Evolutionary conservation across 1,140 invertebrate genomes (phyloP).

Genomic region (Drosophila virilis): DNA sequence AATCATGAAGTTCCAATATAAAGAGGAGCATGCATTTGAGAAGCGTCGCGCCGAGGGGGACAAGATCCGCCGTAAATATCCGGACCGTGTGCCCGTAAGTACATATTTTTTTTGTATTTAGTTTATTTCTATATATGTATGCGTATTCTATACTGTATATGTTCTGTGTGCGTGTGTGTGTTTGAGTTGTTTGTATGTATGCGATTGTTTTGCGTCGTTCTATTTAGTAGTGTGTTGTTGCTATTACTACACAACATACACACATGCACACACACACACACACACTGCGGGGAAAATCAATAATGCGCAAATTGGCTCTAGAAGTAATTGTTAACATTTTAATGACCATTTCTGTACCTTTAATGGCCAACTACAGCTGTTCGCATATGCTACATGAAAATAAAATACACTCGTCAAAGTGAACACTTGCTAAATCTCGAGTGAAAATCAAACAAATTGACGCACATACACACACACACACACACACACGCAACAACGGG

Average conservation of each 20-base stretch:
- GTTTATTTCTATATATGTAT: conserved; percentile 27
- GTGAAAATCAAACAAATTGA: conserved; percentile 49
- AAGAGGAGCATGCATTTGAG: conserved; percentile 99
- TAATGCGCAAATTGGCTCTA: conserved; percentile 69
- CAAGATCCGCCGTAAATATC: conserved; percentile 89
- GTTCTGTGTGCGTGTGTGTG: conserved; percentile 23
- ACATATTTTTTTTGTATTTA: conserved; percentile 21
- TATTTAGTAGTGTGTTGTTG: conserved; percentile 54
- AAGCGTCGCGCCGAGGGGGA: conserved; percentile 97
- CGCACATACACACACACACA: conserved; percentile 28
- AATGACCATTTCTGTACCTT: conserved; percentile 16
- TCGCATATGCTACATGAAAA: conserved; percentile 15
- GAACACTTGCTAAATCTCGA: conserved; percentile 36
- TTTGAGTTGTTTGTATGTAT: conserved; percentile 58
- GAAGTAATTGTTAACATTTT: conserved; percentile 54
- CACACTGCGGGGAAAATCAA: conserved; percentile 62
- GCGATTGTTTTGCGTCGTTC: conserved; percentile 78
- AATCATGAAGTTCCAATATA: conserved; percentile 99
- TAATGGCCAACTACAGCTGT: conserved; percentile 9
- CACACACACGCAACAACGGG: conserved; percentile 23
- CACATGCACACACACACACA: conserved; percentile 7
- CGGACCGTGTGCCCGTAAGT: conserved; percentile 98
- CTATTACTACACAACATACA: conserved; percentile 41
- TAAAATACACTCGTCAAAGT: conserved; percentile 32
- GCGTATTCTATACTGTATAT: conserved; percentile 12